These are phyloP conservation scores for Euzophera pinguis DNA, from an alignment of 2,888 invertebrate species.

Conservation along the genomic window DNA sequence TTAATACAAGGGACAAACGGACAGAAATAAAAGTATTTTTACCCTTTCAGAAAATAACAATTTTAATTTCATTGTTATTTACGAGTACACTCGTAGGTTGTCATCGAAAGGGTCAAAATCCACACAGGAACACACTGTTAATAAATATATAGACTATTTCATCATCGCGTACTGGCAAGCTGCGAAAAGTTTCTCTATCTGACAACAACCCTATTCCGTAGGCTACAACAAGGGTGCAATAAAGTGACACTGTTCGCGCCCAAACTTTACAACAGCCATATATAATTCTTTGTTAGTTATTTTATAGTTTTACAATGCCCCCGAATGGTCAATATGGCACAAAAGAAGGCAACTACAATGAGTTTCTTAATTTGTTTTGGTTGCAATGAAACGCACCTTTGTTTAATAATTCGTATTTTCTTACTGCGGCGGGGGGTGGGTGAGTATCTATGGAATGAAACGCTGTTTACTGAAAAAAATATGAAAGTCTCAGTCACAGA, in stretches of 20 bases:
- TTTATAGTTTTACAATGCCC: slow-evolving; percentile 52
- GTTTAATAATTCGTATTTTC: slow-evolving; percentile 52
- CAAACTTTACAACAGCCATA: slow-evolving; percentile 61
- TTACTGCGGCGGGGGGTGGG: slow-evolving; percentile 14
- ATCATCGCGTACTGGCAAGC: neutral
- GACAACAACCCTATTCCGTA: neutral
- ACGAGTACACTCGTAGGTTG: no score
- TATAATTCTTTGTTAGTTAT: slow-evolving; percentile 32
- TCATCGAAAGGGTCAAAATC: no score
- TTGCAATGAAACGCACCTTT: slow-evolving; percentile 57
- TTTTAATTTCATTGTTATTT: no score
- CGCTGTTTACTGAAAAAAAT: neutral
- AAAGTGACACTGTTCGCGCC: slow-evolving; percentile 24
- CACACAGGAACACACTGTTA: no score
- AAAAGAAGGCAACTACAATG: slow-evolving; percentile 31
- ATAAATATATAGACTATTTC: no score
- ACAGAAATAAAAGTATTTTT: no score
- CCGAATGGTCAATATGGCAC: slow-evolving; percentile 61
- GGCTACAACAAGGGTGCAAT: neutral
- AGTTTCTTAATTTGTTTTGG: slow-evolving; percentile 73
- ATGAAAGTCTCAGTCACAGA: slow-evolving; percentile 5
- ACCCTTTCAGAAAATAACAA: no score
- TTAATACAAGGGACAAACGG: no score
- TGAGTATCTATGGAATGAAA: neutral
- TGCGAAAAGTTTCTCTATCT: neutral